A percentile compares a stretch with the other conserved stretches of the same genome.
These are phyloP conservation scores for Noctua janthe DNA, from an alignment of 2,888 invertebrate genomes.

Conservation along the genomic window DNA sequence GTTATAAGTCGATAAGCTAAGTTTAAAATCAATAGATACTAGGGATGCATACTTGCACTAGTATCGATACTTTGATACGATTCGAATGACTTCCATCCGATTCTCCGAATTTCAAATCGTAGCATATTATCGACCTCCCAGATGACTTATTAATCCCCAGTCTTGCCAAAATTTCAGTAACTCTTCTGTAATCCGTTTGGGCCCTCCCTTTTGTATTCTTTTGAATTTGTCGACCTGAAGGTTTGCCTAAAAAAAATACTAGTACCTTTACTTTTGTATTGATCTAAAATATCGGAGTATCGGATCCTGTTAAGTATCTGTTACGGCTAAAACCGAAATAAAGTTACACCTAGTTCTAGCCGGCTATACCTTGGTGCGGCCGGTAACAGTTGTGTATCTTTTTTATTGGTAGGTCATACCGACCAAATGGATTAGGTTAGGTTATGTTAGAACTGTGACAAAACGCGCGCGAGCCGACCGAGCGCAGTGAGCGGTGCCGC, in stretches of 20 bases:
- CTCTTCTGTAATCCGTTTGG: not conserved
- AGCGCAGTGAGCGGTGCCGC: no score
- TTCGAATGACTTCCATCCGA: not conserved
- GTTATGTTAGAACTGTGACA: no score
- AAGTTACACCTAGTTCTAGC: no score
- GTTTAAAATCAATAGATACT: constrained; percentile 12
- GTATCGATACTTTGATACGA: not conserved
- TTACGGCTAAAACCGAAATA: no score
- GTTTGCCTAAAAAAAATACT: no score
- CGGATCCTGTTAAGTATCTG: not conserved
- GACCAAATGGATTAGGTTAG: no score
- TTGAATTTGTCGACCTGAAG: not conserved
- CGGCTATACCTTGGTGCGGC: no score
- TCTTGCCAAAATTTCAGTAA: not conserved
- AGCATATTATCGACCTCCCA: not conserved
- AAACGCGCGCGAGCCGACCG: no score
- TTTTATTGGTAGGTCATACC: no score
- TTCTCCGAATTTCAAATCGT: not conserved
- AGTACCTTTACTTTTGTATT: not conserved
- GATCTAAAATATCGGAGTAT: not conserved
- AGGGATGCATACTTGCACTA: not conserved
- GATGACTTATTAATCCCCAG: not conserved
- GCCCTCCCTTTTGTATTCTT: not conserved
- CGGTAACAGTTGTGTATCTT: no score
- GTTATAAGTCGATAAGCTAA: not conserved